Conservation (phyloP, 1,140 invertebrate species). For the Aphaenogaster ashmeadi region DNA sequence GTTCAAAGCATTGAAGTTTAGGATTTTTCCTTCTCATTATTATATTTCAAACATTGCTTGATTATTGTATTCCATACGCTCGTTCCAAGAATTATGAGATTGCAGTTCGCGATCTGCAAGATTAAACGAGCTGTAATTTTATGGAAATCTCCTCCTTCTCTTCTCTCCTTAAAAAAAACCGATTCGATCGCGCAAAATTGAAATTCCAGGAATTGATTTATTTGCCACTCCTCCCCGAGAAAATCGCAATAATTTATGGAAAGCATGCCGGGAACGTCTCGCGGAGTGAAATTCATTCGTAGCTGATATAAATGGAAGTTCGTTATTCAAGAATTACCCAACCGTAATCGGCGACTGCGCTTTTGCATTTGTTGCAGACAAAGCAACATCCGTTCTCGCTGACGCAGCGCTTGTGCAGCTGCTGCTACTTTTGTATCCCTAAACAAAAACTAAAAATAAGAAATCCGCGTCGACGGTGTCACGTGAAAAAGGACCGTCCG, state of each 20-base stretch:
- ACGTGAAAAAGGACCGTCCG: neutral
- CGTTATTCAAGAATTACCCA: slow-evolving; percentile 3
- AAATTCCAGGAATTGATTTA: slow-evolving; percentile 12
- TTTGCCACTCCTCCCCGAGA: neutral
- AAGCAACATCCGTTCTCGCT: slow-evolving; percentile 34
- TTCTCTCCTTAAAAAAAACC: neutral
- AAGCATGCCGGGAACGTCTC: neutral
- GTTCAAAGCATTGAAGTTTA: neutral
- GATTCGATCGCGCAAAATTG: neutral
- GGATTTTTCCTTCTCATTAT: neutral
- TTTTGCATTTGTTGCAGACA: slow-evolving; percentile 25
- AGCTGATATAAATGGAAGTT: neutral
- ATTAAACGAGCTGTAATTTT: neutral
- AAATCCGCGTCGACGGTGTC: slow-evolving; percentile 6
- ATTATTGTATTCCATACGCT: neutral
- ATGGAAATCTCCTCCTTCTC: neutral
- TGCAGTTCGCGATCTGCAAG: neutral
- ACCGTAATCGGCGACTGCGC: slow-evolving; percentile 10
- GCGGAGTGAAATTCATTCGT: neutral
- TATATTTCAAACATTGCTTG: neutral
- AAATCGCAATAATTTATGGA: neutral
- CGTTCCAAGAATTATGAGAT: slow-evolving; percentile 20
- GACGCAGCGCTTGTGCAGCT: slow-evolving; percentile 14
- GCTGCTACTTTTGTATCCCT: neutral
- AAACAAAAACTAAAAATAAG: slow-evolving; percentile 54